A percentile compares a stretch with the other conserved stretches of the same genome.
Conservation (phyloP, 1,140 invertebrate genomes). For the Anastatus disparis region DNA sequence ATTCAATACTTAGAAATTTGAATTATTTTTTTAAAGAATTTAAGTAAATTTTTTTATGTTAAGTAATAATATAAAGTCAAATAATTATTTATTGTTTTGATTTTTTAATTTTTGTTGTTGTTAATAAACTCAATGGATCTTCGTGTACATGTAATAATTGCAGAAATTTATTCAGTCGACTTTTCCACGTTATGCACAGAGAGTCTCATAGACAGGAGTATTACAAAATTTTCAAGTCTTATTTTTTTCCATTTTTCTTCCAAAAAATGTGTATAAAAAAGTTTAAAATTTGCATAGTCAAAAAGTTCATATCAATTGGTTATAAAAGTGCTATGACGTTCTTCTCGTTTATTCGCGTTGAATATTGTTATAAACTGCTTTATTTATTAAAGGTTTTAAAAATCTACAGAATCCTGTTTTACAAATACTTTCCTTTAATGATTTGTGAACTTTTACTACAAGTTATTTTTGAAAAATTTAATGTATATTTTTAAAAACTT, state of each 20-base stretch:
- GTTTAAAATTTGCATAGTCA: not conserved
- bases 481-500: too few relatives aligned
- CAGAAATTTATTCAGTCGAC: not conserved
- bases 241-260: too few relatives aligned
- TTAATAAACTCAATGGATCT: conserved; percentile 25
- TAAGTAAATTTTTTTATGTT: too few relatives aligned
- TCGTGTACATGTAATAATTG: not conserved
- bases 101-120: not conserved
- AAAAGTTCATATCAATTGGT: not conserved
- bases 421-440: not conserved
- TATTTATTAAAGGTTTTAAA: not conserved
- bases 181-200: not conserved
- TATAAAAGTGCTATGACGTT: too few relatives aligned
- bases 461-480: too few relatives aligned
- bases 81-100: not conserved
- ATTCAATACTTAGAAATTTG: too few relatives aligned
- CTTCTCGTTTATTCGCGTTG: not conserved
- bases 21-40: too few relatives aligned
- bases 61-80: too few relatives aligned
- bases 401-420: not conserved
- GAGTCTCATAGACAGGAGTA: not conserved
- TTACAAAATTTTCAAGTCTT: not conserved
- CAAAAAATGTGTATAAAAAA: conserved; percentile 21
- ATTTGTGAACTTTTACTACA: too few relatives aligned
- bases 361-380: conserved; percentile 8